Conservation (phyloP, 2,888 invertebrate species). For the Crematogaster levior region DNA sequence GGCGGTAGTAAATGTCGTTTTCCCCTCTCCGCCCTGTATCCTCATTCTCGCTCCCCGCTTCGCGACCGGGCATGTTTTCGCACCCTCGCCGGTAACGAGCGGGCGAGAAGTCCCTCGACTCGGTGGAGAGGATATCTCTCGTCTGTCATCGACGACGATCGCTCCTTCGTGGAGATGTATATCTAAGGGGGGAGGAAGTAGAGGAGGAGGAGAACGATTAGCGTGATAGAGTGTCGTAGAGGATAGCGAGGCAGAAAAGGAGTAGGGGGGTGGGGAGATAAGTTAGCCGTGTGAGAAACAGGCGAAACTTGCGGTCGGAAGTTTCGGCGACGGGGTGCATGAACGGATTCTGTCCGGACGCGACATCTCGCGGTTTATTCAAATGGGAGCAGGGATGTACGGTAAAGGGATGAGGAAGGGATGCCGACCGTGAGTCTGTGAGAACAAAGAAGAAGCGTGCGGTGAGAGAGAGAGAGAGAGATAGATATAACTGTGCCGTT, state of each 20-base stretch:
- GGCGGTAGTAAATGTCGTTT: constrained; percentile 62
- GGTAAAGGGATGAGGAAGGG: not conserved
- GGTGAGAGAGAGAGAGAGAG: not conserved
- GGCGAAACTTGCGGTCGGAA: constrained; percentile 22
- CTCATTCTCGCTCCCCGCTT: constrained; percentile 4
- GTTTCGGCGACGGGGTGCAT: constrained; percentile 30
- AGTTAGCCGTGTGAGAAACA: not conserved
- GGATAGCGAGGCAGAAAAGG: not conserved
- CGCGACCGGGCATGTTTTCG: constrained; percentile 56
- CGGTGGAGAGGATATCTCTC: constrained; percentile 41
- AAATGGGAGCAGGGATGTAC: constrained; percentile 16
- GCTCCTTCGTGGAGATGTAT: constrained; percentile 31
- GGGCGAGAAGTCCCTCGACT: constrained; percentile 54
- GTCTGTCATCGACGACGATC: constrained; percentile 47
- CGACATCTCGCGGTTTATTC: constrained; percentile 49
- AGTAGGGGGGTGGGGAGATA: not conserved
- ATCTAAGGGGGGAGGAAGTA: not conserved
- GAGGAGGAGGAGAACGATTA: constrained; percentile 35
- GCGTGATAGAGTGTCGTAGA: constrained; percentile 28
- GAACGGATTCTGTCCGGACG: constrained; percentile 29
- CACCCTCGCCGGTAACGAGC: constrained; percentile 49
- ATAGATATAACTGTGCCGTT: not conserved
- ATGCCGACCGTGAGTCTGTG: not conserved
- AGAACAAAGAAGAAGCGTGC: constrained; percentile 29
- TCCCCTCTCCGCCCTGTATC: constrained; percentile 40